Conservation (phyloP, 2,888 invertebrate genomes). For the Galerucella calmariensis region DNA sequence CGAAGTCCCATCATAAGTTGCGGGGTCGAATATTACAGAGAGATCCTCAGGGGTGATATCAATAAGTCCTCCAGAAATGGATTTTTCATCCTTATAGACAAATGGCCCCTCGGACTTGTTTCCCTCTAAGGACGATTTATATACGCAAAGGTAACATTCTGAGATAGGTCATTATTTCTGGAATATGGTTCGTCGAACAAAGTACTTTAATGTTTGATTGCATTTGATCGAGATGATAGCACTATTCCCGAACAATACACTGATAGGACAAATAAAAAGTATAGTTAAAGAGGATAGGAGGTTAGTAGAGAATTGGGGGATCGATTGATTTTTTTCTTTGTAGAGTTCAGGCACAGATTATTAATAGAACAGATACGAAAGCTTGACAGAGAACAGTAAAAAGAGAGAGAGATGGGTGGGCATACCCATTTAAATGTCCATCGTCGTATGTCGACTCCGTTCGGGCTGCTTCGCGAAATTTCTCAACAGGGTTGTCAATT, state of each 20-base stretch:
- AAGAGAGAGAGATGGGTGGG: too few relatives aligned
- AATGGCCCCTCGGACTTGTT: constrained; percentile 62
- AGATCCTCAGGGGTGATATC: constrained; percentile 63
- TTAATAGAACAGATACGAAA: too few relatives aligned
- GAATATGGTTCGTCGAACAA: constrained; percentile 36
- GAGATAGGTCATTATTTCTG: constrained; percentile 36
- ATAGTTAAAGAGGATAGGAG: background rate
- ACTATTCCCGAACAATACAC: background rate
- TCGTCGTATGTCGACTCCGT: too few relatives aligned
- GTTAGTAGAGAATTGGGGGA: background rate
- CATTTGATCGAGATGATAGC: constrained; percentile 9
- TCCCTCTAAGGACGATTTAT: constrained; percentile 55
- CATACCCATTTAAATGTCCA: too few relatives aligned
- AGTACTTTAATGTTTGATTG: constrained; percentile 36
- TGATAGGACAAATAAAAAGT: constrained; percentile 8
- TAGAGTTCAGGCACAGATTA: background rate
- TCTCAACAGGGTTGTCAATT: too few relatives aligned
- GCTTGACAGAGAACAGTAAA: too few relatives aligned
- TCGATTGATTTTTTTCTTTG: background rate
- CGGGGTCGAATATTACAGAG: constrained; percentile 60
- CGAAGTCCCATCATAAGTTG: constrained; percentile 60
- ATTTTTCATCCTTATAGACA: constrained; percentile 66
- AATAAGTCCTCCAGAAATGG: constrained; percentile 67
- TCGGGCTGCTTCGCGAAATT: too few relatives aligned
- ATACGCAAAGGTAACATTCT: constrained; percentile 40